Percentiles rank a stretch among this genome's conserved stretches.
These are phyloP conservation scores for Tamias sibiricus DNA, from an alignment of 2,113 vertebrate genomes.

Conservation along the genomic window DNA sequence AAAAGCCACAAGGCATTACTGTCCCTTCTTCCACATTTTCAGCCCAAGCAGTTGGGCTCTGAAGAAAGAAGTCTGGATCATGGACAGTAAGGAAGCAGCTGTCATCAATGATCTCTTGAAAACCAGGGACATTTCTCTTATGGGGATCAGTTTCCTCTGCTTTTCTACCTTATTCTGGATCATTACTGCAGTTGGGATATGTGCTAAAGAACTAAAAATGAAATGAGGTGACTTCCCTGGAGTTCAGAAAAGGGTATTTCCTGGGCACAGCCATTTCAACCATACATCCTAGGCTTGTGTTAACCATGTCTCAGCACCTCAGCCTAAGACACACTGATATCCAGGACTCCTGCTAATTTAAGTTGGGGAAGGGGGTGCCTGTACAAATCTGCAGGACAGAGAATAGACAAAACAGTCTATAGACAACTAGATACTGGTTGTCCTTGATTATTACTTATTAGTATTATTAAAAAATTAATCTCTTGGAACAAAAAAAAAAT, in stretches of 20 bases:
- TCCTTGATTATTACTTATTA: neutral
- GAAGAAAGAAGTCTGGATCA: neutral
- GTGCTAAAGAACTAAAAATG: slow-evolving; percentile 23
- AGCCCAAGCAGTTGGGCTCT: slow-evolving; percentile 26
- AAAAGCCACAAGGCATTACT: slow-evolving; percentile 60
- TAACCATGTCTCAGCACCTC: neutral
- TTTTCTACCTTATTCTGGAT: neutral
- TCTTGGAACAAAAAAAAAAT: neutral
- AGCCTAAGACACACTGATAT: slow-evolving; percentile 15
- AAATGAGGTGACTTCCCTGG: slow-evolving; percentile 30
- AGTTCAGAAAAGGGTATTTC: neutral
- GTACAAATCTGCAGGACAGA: neutral
- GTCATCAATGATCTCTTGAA: neutral
- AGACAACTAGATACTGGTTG: neutral
- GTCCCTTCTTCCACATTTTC: slow-evolving; percentile 39
- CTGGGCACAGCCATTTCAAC: neutral
- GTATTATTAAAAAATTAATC: neutral
- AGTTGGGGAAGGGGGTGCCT: neutral
- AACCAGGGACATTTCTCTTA: neutral
- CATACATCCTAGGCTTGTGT: neutral
- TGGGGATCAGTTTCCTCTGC: neutral
- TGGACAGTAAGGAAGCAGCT: neutral
- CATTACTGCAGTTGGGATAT: neutral
- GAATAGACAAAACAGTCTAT: neutral
- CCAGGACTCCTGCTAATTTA: neutral